Conservation (phyloP, 2,797 vertebrate species). For the Phoxinus dragarum region DNA sequence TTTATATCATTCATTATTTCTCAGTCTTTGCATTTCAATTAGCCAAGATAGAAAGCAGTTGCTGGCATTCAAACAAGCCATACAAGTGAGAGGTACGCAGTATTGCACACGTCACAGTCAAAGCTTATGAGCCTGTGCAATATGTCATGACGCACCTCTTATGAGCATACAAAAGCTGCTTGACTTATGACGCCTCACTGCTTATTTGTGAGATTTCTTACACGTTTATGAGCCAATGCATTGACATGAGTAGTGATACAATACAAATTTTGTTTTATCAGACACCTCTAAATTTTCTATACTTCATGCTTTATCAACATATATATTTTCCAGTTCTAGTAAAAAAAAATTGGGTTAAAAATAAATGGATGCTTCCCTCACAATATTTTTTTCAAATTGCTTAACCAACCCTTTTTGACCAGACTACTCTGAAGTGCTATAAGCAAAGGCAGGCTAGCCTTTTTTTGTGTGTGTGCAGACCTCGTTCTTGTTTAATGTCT, state of each 20-base stretch:
- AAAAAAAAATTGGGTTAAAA: background rate
- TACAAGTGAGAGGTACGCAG: background rate
- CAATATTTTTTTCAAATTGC: background rate
- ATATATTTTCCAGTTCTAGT: background rate
- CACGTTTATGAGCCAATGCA: background rate
- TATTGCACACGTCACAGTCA: background rate
- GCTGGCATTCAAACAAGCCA: constrained; percentile 21
- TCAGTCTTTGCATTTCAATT: constrained; percentile 49
- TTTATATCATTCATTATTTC: constrained; percentile 22
- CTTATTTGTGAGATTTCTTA: background rate
- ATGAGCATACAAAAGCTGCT: background rate
- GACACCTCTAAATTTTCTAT: background rate
- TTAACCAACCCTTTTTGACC: background rate
- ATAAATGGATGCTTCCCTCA: background rate
- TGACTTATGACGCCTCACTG: background rate
- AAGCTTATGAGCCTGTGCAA: constrained; percentile 3
- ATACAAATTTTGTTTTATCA: background rate
- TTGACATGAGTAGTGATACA: background rate
- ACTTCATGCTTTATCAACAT: background rate
- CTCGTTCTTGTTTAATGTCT: constrained; percentile 4
- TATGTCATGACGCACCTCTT: constrained; percentile 27
- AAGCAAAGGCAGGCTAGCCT: background rate
- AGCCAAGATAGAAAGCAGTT: constrained; percentile 10
- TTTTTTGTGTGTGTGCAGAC: background rate
- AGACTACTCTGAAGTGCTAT: background rate